Evolutionary conservation across 2,888 invertebrate species (phyloP).

Genomic region (Camponotus fellah): DNA sequence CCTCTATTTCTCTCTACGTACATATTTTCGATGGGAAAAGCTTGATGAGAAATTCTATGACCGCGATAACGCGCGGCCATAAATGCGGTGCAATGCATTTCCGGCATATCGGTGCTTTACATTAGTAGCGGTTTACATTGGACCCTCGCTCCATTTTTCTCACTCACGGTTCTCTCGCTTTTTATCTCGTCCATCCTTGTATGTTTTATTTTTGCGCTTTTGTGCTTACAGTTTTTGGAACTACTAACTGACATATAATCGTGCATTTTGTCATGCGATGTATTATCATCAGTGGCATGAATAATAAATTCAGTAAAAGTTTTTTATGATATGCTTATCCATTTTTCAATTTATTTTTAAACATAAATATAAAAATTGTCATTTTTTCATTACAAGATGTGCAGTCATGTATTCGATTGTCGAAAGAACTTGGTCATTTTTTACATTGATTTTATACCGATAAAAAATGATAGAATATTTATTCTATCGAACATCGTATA

Average conservation of each 20-base stretch:
- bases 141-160: constrained; percentile 16
- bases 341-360: neutral
- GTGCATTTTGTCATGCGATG: neutral
- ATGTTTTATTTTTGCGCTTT: constrained; percentile 24
- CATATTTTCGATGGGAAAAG: constrained; percentile 21
- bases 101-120: constrained; percentile 17
- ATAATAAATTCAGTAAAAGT: neutral
- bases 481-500: neutral
- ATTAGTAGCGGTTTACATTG: neutral
- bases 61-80: constrained; percentile 22
- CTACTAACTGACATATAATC: constrained; percentile 14
- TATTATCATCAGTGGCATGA: neutral
- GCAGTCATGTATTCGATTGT: neutral
- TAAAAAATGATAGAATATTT: neutral
- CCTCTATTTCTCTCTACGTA: neutral
- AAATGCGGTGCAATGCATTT: constrained; percentile 5
- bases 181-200: neutral
- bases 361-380: neutral
- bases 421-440: neutral
- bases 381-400: neutral
- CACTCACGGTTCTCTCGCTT: neutral
- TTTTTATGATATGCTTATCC: neutral
- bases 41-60: constrained; percentile 57
- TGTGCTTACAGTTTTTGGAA: constrained; percentile 16
- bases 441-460: neutral